Conservation (phyloP, 1,140 invertebrate species). For the Drosophila leontia region DNA sequence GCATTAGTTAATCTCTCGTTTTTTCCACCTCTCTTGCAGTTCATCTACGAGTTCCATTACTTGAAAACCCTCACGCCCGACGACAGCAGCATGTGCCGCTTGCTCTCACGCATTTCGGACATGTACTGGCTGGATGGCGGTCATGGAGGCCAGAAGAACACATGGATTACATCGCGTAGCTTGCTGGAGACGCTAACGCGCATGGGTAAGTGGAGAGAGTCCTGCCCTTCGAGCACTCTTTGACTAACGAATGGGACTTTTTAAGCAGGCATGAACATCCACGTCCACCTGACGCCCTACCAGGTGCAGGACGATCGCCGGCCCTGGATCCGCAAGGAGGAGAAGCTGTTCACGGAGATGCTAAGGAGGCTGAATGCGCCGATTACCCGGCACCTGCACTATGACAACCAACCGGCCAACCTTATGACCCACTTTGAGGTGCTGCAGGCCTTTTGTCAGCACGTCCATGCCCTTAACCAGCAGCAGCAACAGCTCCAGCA, state of each 20-base stretch:
- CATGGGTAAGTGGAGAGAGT: slow-evolving; percentile 85
- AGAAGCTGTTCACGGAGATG: slow-evolving; percentile 90
- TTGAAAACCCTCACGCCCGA: slow-evolving; percentile 88
- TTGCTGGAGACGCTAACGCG: slow-evolving; percentile 89
- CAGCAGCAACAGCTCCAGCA: slow-evolving; percentile 63
- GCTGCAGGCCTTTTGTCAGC: slow-evolving; percentile 86
- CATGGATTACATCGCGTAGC: slow-evolving; percentile 92
- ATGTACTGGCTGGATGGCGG: slow-evolving; percentile 96
- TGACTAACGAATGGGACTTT: slow-evolving; percentile 15
- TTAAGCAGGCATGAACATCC: slow-evolving; percentile 86
- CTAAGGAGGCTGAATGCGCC: slow-evolving; percentile 88
- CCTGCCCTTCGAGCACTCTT: neutral
- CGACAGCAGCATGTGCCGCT: slow-evolving; percentile 86
- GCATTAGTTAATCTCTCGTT: neutral
- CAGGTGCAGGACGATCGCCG: slow-evolving; percentile 91
- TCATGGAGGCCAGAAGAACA: slow-evolving; percentile 92
- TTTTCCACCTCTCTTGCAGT: slow-evolving; percentile 60
- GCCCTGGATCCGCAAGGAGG: slow-evolving; percentile 93
- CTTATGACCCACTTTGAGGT: slow-evolving; percentile 90
- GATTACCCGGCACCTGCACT: slow-evolving; percentile 88
- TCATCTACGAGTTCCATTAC: slow-evolving; percentile 93
- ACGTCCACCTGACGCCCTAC: slow-evolving; percentile 93
- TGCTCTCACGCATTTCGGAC: slow-evolving; percentile 88
- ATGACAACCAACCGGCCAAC: slow-evolving; percentile 87
- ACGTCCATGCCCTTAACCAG: slow-evolving; percentile 77